These are phyloP conservation scores for Trematocara caparti DNA, from an alignment of 2,797 vertebrate genomes.

Conservation along the genomic window DNA sequence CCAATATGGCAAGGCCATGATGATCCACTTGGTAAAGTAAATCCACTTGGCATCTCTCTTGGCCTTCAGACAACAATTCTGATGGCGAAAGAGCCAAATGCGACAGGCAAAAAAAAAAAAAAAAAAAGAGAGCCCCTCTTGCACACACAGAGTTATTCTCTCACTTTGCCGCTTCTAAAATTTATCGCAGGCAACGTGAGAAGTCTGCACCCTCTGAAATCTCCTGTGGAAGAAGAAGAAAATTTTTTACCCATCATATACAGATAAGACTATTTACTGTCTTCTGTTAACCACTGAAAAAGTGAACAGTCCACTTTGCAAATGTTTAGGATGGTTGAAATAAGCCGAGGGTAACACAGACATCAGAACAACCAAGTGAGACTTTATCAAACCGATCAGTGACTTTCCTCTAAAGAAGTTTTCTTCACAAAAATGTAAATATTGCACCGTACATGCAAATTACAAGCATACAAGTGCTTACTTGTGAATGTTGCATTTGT, in stretches of 20 bases:
- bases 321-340: not conserved
- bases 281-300: not conserved
- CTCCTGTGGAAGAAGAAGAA: not conserved
- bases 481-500: not conserved
- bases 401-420: not conserved
- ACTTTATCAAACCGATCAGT: not conserved
- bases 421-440: not conserved
- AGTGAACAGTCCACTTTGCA: not conserved
- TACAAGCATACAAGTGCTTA: not conserved
- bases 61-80: too few relatives aligned
- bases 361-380: not conserved
- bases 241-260: not conserved
- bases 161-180: too few relatives aligned
- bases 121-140: too few relatives aligned
- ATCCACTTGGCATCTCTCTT: too few relatives aligned
- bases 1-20: too few relatives aligned
- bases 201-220: not conserved
- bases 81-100: too few relatives aligned
- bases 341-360: not conserved
- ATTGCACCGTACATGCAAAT: not conserved
- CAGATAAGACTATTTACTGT: not conserved
- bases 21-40: too few relatives aligned
- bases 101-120: too few relatives aligned
- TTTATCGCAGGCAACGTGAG: too few relatives aligned
- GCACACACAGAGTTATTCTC: too few relatives aligned